These are phyloP conservation scores for Gopherus evgoodei DNA, from an alignment of 2,113 vertebrate genomes.

Conservation along the genomic window DNA sequence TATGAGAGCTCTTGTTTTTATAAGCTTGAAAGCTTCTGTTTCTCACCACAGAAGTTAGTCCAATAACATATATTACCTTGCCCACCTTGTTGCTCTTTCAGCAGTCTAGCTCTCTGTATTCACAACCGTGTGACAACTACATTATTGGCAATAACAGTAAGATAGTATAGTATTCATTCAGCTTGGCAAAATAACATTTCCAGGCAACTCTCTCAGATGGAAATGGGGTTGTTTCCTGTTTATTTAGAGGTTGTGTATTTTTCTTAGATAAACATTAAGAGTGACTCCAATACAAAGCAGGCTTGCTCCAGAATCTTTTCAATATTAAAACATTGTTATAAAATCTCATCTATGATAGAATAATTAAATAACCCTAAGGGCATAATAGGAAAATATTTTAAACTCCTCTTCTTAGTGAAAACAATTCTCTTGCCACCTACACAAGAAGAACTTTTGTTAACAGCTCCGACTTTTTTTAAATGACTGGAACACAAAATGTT, in stretches of 20 bases:
- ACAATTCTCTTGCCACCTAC: fast-evolving
- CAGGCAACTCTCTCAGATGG: background rate
- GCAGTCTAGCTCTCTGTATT: background rate
- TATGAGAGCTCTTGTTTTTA: background rate
- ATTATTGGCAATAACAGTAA: background rate
- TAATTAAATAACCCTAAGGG: background rate
- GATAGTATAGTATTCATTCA: background rate
- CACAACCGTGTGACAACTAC: background rate
- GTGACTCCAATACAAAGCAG: background rate
- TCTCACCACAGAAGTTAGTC: background rate
- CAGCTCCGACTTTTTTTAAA: background rate
- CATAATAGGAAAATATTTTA: background rate
- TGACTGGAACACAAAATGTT: background rate
- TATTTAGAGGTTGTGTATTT: background rate
- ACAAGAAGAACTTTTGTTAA: background rate
- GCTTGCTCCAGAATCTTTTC: background rate
- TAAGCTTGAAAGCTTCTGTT: background rate
- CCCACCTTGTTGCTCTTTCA: background rate
- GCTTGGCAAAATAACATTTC: background rate
- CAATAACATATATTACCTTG: background rate
- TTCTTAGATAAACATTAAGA: background rate
- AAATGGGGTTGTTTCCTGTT: background rate
- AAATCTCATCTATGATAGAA: background rate
- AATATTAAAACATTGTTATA: background rate
- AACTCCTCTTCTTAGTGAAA: background rate